Evolutionary conservation across 35 echinoderm and acorn worm genomes (phyloP), one percentile per base, ranked within the genome.

Genomic region (Nesometra sesokonis): DNA sequence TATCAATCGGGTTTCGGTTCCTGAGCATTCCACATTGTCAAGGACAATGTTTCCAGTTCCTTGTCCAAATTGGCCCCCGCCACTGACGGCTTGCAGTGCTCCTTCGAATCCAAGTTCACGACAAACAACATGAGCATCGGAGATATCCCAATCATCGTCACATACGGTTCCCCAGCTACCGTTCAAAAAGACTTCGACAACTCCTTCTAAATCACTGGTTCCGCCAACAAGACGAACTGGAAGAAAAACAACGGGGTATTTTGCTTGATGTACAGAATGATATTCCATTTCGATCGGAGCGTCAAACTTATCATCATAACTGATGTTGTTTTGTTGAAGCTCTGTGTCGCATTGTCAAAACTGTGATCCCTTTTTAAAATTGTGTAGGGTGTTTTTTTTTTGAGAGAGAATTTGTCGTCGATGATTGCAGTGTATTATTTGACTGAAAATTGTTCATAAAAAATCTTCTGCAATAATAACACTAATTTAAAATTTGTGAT

Each of bases 21-120:
- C 81, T 11, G 27, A 9, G 35, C 81, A 83, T 0, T 0, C 36
- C 8, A 83, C 81, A 17, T 83, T 38, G 35, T 83, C 81, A 7
- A 83, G 37, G 34, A 83, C 21, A n/a, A 83, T 83, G 7, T 83
- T 15, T 21, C 81, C 81, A 83, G 34, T 38, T 5, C 81, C 81
- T n/a, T 39, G 35, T 7, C 35, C 81, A 83, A 83, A 83, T 3
- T 13, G 52, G 21, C 52, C 23, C 23, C 52, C 52, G 23, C 52
- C 52, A 27, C 21, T 27, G 23, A 67, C 52, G 52, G 52, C 52
- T 27, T 67, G 11, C 23, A 67, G 52, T 2, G 52, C 52, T 19
- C 52, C 52, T 17, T 5, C 21, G 23, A 67, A 80, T 11, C 79
- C 79, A 7, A 80, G 79, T 80, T 80, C 32, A 8, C 79, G 32